These are phyloP conservation scores for Aphelocoma coerulescens DNA, from an alignment of 2,113 vertebrate genomes.

Conservation along the genomic window DNA sequence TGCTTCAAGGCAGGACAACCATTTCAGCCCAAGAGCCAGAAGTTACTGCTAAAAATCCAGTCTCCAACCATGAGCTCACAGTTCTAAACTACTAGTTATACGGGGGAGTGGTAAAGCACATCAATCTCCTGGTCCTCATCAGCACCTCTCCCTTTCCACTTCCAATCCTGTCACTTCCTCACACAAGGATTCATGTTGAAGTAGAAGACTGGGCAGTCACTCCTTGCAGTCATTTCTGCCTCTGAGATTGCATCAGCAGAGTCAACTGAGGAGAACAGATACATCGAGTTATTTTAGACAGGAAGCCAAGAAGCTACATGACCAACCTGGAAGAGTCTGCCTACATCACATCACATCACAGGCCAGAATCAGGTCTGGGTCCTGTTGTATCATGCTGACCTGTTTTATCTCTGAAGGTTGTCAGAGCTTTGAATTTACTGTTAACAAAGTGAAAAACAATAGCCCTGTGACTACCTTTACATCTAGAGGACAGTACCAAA, in stretches of 20 bases:
- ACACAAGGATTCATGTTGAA: not conserved
- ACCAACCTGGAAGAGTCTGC: not conserved
- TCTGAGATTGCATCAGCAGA: not conserved
- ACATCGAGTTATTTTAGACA: not conserved
- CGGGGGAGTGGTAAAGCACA: rapidly evolving
- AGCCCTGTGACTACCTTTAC: not conserved
- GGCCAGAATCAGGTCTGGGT: not conserved
- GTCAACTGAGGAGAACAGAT: not conserved
- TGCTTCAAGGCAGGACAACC: not conserved
- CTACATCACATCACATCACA: not conserved
- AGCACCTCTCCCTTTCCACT: not conserved
- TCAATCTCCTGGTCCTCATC: not conserved
- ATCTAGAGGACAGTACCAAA: not conserved
- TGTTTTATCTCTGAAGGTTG: not conserved
- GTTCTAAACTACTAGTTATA: not conserved
- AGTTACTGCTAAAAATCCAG: not conserved
- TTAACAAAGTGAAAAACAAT: not conserved
- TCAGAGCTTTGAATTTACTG: not conserved
- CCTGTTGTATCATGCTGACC: not conserved
- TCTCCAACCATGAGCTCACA: not conserved
- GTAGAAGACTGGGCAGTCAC: not conserved
- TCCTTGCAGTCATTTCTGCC: not conserved
- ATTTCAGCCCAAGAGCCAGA: not conserved
- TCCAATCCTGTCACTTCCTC: not conserved
- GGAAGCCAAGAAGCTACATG: not conserved